These are phyloP conservation scores for Lithophane leautieri DNA, from an alignment of 2,888 invertebrate species.

Conservation along the genomic window DNA sequence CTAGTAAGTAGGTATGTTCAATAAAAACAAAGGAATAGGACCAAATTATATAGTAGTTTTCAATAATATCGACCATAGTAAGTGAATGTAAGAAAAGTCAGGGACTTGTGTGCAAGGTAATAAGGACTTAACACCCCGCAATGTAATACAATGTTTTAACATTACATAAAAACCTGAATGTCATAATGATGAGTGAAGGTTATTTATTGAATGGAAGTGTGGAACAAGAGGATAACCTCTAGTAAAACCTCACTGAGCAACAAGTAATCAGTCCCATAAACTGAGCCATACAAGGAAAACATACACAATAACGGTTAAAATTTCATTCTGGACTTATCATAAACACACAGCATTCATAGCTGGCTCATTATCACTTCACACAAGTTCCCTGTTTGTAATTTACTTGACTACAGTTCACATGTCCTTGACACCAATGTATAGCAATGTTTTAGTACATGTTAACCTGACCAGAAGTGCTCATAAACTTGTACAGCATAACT, in stretches of 20 bases:
- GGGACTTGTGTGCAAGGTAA: constrained; percentile 43
- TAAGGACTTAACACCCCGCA: constrained; percentile 9
- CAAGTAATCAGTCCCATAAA: constrained; percentile 27
- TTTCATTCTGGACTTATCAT: constrained; percentile 54
- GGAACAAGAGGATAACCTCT: constrained; percentile 27
- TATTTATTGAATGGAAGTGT: constrained; percentile 30
- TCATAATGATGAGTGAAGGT: constrained; percentile 35
- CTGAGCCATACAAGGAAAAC: constrained; percentile 58
- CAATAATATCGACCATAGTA: constrained; percentile 35
- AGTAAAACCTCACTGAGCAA: constrained; percentile 36
- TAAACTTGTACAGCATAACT: constrained; percentile 27
- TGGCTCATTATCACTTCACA: constrained; percentile 65
- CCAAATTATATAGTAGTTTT: constrained; percentile 18
- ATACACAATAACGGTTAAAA: constrained; percentile 28
- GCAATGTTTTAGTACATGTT: constrained; percentile 61
- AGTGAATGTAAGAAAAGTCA: constrained; percentile 56
- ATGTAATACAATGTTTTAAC: constrained; percentile 27
- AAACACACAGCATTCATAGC: constrained; percentile 55
- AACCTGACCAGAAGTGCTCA: constrained; percentile 64
- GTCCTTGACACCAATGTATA: constrained; percentile 83
- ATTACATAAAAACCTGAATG: constrained; percentile 46
- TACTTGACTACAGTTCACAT: constrained; percentile 74
- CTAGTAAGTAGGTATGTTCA: background rate
- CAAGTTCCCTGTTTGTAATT: constrained; percentile 65
- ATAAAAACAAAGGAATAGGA: constrained; percentile 31